These are phyloP conservation scores for Euwallacea fornicatus DNA, from an alignment of 1,140 invertebrate genomes.

Conservation along the genomic window DNA sequence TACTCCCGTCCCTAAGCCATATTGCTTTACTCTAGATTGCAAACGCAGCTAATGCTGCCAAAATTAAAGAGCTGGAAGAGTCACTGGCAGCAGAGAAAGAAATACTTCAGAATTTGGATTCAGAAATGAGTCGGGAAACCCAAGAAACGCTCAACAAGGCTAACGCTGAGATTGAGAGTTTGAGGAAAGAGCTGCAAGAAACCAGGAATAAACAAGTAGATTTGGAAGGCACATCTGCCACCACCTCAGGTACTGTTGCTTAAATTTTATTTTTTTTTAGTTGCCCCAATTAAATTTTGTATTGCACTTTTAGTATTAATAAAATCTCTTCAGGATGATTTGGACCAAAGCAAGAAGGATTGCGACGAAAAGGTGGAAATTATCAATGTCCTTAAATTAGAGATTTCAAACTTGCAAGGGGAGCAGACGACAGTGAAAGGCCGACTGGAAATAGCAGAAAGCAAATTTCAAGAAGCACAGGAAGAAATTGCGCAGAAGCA, in stretches of 20 bases:
- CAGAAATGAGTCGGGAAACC: slow-evolving; percentile 58
- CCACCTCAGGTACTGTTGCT: slow-evolving; percentile 31
- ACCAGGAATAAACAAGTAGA: slow-evolving; percentile 23
- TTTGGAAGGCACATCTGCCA: slow-evolving; percentile 33
- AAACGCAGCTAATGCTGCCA: slow-evolving; percentile 51
- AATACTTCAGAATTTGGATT: slow-evolving; percentile 56
- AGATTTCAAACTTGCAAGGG: slow-evolving; percentile 25
- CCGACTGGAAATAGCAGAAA: slow-evolving; percentile 33
- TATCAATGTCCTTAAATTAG: slow-evolving; percentile 37
- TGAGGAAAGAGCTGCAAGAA: slow-evolving; percentile 42
- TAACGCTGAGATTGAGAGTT: slow-evolving; percentile 50
- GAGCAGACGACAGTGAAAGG: slow-evolving; percentile 31
- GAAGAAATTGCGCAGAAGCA: slow-evolving; percentile 41
- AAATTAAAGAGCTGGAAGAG: slow-evolving; percentile 60
- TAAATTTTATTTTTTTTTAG: no score
- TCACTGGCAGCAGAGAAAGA: slow-evolving; percentile 56
- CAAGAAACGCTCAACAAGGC: slow-evolving; percentile 58
- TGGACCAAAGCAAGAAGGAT: slow-evolving; percentile 36
- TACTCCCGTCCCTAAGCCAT: no score
- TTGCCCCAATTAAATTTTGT: background rate
- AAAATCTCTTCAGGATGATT: slow-evolving; percentile 38
- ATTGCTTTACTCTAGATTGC: background rate
- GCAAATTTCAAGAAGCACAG: slow-evolving; percentile 21
- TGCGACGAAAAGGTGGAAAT: slow-evolving; percentile 39
- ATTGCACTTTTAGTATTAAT: slow-evolving; percentile 32